These are phyloP conservation scores for Musca vetustissima DNA, from an alignment of 1,140 invertebrate species.

Conservation along the genomic window DNA sequence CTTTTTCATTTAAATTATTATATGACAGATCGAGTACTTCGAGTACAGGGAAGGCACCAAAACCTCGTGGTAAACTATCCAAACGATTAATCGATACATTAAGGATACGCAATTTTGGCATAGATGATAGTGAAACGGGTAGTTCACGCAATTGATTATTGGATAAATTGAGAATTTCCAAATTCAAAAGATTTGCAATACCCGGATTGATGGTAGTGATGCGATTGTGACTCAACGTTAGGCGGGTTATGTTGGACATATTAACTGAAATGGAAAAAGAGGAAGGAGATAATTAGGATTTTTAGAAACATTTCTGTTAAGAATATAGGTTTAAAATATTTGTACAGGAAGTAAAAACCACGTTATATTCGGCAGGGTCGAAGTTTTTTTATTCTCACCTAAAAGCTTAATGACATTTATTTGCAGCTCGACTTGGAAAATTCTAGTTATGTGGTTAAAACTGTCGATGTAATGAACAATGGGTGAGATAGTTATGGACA, in stretches of 20 bases:
- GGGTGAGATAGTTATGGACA: no score
- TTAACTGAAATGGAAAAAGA: constrained; percentile 38
- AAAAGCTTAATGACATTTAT: no score
- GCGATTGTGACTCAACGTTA: constrained; percentile 94
- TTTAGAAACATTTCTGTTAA: no score
- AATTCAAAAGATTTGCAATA: constrained; percentile 90
- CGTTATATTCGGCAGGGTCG: no score
- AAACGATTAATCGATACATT: constrained; percentile 88
- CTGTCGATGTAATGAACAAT: no score
- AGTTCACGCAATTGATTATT: constrained; percentile 96
- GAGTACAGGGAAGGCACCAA: constrained; percentile 93
- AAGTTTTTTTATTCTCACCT: no score
- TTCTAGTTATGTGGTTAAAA: no score
- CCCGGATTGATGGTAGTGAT: constrained; percentile 82
- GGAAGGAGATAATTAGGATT: no score
- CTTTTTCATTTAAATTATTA: constrained; percentile 95
- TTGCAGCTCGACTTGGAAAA: no score
- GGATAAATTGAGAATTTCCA: constrained; percentile 95
- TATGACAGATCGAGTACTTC: constrained; percentile 98
- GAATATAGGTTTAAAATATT: no score
- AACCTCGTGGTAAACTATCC: constrained; percentile 84
- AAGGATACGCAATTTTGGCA: constrained; percentile 92
- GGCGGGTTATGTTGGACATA: constrained; percentile 83
- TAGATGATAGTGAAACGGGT: constrained; percentile 89
- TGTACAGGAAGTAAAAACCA: no score